These are phyloP conservation scores for Drosophila santomea DNA, from an alignment of 1,140 invertebrate genomes.

Conservation along the genomic window DNA sequence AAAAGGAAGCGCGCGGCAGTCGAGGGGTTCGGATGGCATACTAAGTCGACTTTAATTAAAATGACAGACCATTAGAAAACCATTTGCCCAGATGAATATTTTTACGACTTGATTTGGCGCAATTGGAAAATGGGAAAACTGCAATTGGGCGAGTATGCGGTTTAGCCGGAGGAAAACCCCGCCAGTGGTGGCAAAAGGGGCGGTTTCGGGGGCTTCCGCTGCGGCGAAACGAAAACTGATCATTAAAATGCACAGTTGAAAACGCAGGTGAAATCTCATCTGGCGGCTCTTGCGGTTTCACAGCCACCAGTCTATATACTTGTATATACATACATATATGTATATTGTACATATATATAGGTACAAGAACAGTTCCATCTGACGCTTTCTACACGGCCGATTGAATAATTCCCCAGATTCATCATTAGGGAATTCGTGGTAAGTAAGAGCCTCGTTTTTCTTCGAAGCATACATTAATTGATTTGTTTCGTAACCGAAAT, in stretches of 20 bases:
- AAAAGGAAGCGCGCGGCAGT: constrained; percentile 19
- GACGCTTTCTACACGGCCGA: constrained; percentile 39
- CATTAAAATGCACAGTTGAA: constrained; percentile 57
- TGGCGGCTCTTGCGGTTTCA: constrained; percentile 35
- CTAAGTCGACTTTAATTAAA: constrained; percentile 56
- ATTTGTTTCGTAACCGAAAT: constrained; percentile 81
- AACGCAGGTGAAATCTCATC: constrained; percentile 56
- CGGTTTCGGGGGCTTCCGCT: constrained; percentile 30
- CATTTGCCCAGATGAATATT: constrained; percentile 55
- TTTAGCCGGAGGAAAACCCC: constrained; percentile 11
- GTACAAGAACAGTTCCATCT: constrained; percentile 36
- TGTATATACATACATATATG: not conserved
- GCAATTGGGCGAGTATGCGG: constrained; percentile 43
- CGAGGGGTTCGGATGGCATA: constrained; percentile 14
- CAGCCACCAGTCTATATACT: not conserved
- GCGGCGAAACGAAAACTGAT: constrained; percentile 49
- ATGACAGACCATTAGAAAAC: constrained; percentile 59
- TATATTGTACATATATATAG: no score
- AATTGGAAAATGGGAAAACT: constrained; percentile 62
- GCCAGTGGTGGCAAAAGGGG: not conserved
- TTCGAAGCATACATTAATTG: constrained; percentile 68
- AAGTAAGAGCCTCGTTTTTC: not conserved
- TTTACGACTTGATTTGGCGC: constrained; percentile 70
- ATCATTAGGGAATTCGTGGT: constrained; percentile 14
- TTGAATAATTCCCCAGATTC: constrained; percentile 43